Percentiles rank a stretch among this genome's conserved stretches.
Conservation (phyloP, 2,888 invertebrate genomes). For the Drosophila phalerata region DNA sequence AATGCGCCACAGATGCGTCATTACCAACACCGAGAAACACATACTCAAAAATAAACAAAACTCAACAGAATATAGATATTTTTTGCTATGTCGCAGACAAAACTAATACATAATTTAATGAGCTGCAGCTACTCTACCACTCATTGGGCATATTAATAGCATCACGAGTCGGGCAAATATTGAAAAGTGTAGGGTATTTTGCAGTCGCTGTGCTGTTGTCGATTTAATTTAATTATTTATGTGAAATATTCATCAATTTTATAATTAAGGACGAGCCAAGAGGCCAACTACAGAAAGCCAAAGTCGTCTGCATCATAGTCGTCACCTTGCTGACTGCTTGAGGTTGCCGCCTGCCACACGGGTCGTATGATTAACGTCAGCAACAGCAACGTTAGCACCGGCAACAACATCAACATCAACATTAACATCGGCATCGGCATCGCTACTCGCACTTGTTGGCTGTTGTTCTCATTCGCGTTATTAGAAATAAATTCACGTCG, state of each 20-base stretch:
- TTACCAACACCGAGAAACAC: not conserved
- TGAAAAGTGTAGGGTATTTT: conserved; percentile 8
- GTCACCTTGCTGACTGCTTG: conserved; percentile 50
- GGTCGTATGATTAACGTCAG: conserved; percentile 81
- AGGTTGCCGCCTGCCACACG: conserved; percentile 54
- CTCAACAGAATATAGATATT: conserved; percentile 35
- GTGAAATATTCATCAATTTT: conserved; percentile 68
- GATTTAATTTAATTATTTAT: conserved; percentile 60
- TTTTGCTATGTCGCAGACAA: conserved; percentile 50
- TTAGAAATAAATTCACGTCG: conserved; percentile 76
- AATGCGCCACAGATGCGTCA: conserved; percentile 76
- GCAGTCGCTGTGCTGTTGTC: conserved; percentile 1
- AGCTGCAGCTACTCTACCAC: conserved; percentile 25
- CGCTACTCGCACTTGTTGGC: conserved; percentile 66
- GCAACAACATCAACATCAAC: conserved; percentile 3
- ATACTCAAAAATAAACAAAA: conserved; percentile 7
- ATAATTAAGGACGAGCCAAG: conserved; percentile 77
- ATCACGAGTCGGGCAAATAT: not conserved
- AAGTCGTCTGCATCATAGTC: conserved; percentile 61
- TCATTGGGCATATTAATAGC: not conserved
- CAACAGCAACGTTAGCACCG: conserved; percentile 24
- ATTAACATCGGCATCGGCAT: not conserved
- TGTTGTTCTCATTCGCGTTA: conserved; percentile 29
- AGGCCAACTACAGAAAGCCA: conserved; percentile 63
- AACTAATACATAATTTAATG: conserved; percentile 62